Evolutionary conservation across 2,113 vertebrate genomes (phyloP), one percentile per base, ranked within the genome.

Genomic region (Rhinoderma darwinii): DNA sequence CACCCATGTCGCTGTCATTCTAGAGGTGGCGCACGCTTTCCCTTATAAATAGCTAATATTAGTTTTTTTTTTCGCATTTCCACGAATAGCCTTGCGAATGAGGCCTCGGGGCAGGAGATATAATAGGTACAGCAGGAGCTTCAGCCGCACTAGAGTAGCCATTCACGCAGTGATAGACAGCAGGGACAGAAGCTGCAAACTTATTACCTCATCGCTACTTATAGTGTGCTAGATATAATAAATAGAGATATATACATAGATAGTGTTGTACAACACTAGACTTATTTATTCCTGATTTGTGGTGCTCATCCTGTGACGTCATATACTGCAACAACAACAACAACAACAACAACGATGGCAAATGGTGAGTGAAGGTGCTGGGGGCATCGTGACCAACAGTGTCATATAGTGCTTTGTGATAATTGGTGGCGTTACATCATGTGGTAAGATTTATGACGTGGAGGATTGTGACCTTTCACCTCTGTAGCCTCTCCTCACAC

Each of bases 61-160:
- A 3, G 25, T 9, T 11, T 11, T 27, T 59, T 20, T 27, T 5
- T 7, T 14, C 18, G 18, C 59, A 14, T 51, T 1, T 54, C 41
- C 32, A 18, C 20, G 25, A 37, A 35, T 78, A 54, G 2, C 20
- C 56, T 51, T 32, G 25, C 85, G 50, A 86, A 86, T 86, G 85
- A 86, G 63, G 77, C 77, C 85, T 43, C 63, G 85, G 66, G 85
- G 85, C 63, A 81, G 39, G 37, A 54, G 85, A 12, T 86, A 86
- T 50, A 88, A 89, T 41, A 88, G 81, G 68, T 84, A 56, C 68
- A 88, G 83, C 77, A 66, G 86, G 51, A 88, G 80, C 56, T 88
- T 79, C 15, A 84, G 81, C 43, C 79, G 87, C n/a, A 89, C 87
- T 7, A 27, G 89, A 27, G 32, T 89, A 3, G 84, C 89, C 1